Conservation (phyloP, 2,888 invertebrate species). For the Augiades crinisus region DNA sequence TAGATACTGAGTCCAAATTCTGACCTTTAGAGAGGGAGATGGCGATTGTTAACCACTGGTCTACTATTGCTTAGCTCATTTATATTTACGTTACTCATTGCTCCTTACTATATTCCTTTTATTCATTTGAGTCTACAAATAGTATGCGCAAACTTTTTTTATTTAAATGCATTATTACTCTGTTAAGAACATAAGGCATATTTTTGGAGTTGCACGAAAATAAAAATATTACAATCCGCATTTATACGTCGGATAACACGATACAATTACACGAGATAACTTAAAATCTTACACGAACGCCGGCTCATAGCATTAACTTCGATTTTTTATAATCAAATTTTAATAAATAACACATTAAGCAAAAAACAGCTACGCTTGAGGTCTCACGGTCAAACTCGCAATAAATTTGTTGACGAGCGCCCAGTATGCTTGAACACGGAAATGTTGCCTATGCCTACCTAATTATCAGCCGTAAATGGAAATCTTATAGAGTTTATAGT, state of each 20-base stretch:
- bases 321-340: slow-evolving; percentile 72
- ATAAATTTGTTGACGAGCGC: slow-evolving; percentile 69
- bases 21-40: no score
- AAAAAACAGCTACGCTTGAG: slow-evolving; percentile 72
- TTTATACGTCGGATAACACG: slow-evolving; percentile 40
- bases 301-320: slow-evolving; percentile 57
- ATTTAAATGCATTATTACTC: no score
- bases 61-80: no score
- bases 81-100: no score
- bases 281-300: slow-evolving; percentile 56
- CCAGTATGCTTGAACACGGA: slow-evolving; percentile 52
- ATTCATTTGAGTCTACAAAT: no score
- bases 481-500: slow-evolving; percentile 16
- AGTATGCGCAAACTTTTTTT: no score
- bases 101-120: no score
- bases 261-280: slow-evolving; percentile 54
- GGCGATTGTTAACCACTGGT: no score
- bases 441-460: slow-evolving; percentile 49
- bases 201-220: no score
- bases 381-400: slow-evolving; percentile 77
- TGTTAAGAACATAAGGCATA: no score
- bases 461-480: slow-evolving; percentile 49
- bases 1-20: no score
- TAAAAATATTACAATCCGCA: not conserved
- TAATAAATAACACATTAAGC: slow-evolving; percentile 77